Base-by-base conservation (phyloP, 2,888 invertebrate species). In the Eueremaeus valkanovi region DNA sequence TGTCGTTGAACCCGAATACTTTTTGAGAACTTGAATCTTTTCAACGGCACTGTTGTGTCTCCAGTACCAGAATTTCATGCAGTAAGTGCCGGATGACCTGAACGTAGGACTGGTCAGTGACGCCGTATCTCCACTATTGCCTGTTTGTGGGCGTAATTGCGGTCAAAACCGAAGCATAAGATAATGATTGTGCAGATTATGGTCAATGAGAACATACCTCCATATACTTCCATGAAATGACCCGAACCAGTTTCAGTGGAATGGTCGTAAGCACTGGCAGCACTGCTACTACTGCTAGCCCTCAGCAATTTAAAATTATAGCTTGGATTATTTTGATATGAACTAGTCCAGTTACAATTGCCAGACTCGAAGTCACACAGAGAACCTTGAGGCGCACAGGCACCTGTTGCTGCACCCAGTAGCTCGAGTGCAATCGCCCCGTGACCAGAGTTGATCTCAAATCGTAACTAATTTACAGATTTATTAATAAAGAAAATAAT, bases 301-400 rank as follows among this genome's bases (percentile, higher is more conserved):
- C 27, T 8, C 3, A 8, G 33, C 16, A 42, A 21, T 68, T 33
- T 24, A 31, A 21, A 40, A 8, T 31, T n/a, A 36, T 3, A 68
- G n/a, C 16, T 5, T 6, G 33, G 13, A 2, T 49, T 18, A 13
- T 40, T 42, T 29, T 11, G 1, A 68, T 21, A 24, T 61, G 8
- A 6, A 51, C n/a, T 18, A 51, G 21, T 68, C 63, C 61, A 74
- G 18, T 36, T 63, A 63, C 74, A 74, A 16, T 29, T 61, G 13
- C 63, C 33, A 2, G 16, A 21, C 42, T 74, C 74, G 63, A 74
- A 74, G 45, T 74, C 74, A 66, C 74, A 74, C 13, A 8, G 8
- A 18, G n/a, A n/a, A 31, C 1, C 31, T n/a, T n/a, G n/a, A 13
- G n/a, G 1, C 16, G 31, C 18, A 31, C 66, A 66, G 18, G 27